Conservation (phyloP, 1,140 invertebrate genomes). For the Lethrus apterus region DNA sequence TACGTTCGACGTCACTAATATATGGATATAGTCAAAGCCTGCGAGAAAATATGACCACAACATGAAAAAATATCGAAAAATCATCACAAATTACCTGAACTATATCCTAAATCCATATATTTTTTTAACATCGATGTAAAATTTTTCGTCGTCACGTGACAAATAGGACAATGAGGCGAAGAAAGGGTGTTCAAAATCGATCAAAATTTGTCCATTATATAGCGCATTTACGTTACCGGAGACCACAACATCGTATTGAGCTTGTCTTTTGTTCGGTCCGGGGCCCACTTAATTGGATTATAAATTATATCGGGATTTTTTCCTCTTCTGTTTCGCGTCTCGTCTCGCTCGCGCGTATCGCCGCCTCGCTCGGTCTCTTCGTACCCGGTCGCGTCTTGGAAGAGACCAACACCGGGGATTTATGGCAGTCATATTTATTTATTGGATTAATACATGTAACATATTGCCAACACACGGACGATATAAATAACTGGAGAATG, state of each 20-base stretch:
- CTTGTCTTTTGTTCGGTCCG: conserved; percentile 27
- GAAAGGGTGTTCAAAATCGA: conserved; percentile 17
- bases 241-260: conserved; percentile 16
- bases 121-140: neutral
- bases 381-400: too few relatives aligned
- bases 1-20: neutral
- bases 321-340: conserved; percentile 14
- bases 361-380: too few relatives aligned
- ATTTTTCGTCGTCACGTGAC: neutral
- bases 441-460: conserved; percentile 44
- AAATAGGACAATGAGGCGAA: conserved; percentile 7
- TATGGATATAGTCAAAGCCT: neutral
- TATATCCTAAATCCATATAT: neutral
- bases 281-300: conserved; percentile 39
- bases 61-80: neutral
- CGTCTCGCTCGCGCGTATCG: too few relatives aligned
- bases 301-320: conserved; percentile 34
- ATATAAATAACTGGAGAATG: conserved; percentile 42
- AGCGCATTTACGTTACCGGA: conserved; percentile 15
- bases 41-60: neutral
- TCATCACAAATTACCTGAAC: too few relatives aligned
- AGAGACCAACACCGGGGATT: conserved; percentile 34
- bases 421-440: conserved; percentile 43
- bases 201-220: conserved; percentile 22
- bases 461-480: conserved; percentile 42